Evolutionary conservation across 2,797 vertebrate genomes (phyloP).

Genomic region (Gallirallus australis): DNA sequence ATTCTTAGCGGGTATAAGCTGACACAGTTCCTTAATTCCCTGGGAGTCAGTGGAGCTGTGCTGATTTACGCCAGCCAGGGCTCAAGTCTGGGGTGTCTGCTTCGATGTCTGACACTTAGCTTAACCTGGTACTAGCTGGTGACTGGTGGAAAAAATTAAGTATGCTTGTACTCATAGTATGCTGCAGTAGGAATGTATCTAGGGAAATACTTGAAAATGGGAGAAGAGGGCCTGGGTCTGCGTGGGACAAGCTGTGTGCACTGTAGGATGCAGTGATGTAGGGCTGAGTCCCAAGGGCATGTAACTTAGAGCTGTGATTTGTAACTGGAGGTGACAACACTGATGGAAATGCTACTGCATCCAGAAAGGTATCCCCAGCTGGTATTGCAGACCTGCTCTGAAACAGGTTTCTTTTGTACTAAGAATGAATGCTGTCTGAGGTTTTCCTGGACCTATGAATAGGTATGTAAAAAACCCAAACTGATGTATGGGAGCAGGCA

Average conservation of each 20-base stretch:
- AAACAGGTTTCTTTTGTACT: background rate
- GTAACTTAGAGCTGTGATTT: background rate
- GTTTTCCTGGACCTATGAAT: background rate
- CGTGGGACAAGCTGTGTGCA: background rate
- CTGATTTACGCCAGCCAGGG: background rate
- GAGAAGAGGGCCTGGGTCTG: background rate
- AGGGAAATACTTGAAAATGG: background rate
- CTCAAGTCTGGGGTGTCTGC: background rate
- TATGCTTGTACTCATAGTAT: background rate
- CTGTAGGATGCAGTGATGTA: background rate
- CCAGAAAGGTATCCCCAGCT: background rate
- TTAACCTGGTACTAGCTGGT: background rate
- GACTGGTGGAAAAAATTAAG: background rate
- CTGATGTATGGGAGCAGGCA: background rate
- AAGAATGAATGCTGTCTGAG: background rate
- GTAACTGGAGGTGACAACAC: background rate
- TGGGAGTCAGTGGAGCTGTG: background rate
- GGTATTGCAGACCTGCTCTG: background rate
- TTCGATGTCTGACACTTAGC: background rate
- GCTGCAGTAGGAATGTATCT: background rate
- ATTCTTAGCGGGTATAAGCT: background rate
- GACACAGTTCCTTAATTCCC: constrained; percentile 8
- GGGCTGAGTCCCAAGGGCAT: background rate
- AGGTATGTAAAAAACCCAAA: background rate
- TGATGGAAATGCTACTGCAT: background rate